Evolutionary conservation across 2,113 vertebrate species (phyloP), one percentile per base, ranked within the genome.

Genomic region (Grallaria varia): DNA sequence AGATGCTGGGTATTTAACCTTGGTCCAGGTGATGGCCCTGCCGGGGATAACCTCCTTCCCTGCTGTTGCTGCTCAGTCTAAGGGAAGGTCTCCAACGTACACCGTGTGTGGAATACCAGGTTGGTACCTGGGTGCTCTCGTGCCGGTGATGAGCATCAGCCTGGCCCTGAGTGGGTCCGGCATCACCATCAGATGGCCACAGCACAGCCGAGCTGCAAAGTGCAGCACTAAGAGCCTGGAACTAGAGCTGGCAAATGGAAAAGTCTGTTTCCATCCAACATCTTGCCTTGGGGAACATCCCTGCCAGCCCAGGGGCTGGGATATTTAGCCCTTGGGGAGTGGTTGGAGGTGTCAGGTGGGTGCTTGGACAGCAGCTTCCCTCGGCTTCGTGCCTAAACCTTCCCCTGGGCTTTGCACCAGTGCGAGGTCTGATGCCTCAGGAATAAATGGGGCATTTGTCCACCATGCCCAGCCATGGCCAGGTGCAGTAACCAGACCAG

Each of bases 61-160:
- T 0, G 0, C 12, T 1, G 0, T 3, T 8, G 66, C 40, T n/a
- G 2, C 22, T 49, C 19, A 16, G 28, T 14, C 23, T 13, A 1
- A 21, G 40, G 17, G 59, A 44, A 23, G 55, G 18, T 87, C 33
- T 45, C 63, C 27, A 13, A 1, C 33, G 12, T 2, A 5, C 4
- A 19, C 25, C 8, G 0, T 0, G 0, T 37, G 0, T 8, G 6
- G 53, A 66, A 63, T 12, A 1, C 9, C 15, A 7, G 21, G 2
- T 6, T 14, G 39, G 21, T 44, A 21, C 21, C 35, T 5, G n/a
- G 5, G 6, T 14, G 33, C 17, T 71, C 5, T 33, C 17, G 42
- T 39, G 75, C 10, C 17, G 1, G 5, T 1, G 6, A 0, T 13
- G 72, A 64, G 30, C 22, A 22, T 27, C 30, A 2, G 10, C 66